Evolutionary conservation across 2,797 vertebrate species (phyloP).

Genomic region (Calcarius lapponicus): DNA sequence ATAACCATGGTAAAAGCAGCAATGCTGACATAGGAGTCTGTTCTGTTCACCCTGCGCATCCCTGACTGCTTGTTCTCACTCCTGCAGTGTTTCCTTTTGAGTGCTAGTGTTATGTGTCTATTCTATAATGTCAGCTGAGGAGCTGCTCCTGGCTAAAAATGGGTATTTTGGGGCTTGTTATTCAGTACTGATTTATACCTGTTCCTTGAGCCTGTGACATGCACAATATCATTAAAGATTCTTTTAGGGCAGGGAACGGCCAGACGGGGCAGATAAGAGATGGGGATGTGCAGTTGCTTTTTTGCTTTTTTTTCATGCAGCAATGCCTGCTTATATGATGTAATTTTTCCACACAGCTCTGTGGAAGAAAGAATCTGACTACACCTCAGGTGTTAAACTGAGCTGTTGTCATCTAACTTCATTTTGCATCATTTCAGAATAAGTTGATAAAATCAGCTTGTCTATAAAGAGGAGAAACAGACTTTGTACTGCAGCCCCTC

Average conservation of each 20-base stretch:
- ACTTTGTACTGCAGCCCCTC: background rate
- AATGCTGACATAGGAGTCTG: background rate
- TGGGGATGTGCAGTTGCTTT: background rate
- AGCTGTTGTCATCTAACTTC: background rate
- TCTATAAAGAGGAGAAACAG: background rate
- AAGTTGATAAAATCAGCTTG: background rate
- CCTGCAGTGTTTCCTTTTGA: background rate
- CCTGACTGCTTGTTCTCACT: background rate
- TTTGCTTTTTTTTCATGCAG: background rate
- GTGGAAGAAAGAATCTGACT: background rate
- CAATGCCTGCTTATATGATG: background rate
- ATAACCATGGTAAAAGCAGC: background rate
- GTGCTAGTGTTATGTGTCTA: background rate
- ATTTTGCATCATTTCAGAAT: background rate
- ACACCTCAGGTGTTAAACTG: background rate
- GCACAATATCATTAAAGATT: background rate
- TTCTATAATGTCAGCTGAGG: background rate
- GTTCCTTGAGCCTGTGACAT: background rate
- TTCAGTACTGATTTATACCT: background rate
- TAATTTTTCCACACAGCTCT: background rate
- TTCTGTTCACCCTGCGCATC: background rate
- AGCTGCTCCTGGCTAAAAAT: background rate
- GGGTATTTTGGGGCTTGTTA: background rate
- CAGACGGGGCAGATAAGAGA: background rate
- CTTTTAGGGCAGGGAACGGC: background rate